These are phyloP conservation scores for Ischnura elegans DNA, from an alignment of 2,888 invertebrate genomes.

Conservation along the genomic window DNA sequence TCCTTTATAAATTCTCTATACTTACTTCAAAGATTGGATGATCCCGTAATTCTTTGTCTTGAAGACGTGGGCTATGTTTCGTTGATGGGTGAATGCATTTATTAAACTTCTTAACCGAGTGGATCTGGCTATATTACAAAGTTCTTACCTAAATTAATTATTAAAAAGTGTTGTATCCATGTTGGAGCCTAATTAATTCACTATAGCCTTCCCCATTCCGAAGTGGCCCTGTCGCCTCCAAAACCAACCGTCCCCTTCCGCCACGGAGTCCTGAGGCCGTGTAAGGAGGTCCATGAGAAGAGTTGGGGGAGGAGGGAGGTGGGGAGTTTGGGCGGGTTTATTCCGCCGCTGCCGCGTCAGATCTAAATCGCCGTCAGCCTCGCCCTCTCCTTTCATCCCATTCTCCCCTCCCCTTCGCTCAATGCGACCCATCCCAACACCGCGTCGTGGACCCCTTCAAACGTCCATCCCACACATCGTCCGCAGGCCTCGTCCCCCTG, in stretches of 20 bases:
- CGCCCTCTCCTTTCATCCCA: not conserved
- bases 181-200: not conserved
- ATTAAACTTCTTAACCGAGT: too few species aligned
- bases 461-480: not conserved
- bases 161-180: too few species aligned
- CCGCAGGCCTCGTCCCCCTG: not conserved
- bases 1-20: too few species aligned
- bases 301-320: not conserved
- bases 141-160: too few species aligned
- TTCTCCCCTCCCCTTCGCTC: not conserved
- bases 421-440: not conserved
- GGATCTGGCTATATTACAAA: too few species aligned
- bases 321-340: not conserved
- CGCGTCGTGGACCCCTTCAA: not conserved
- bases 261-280: not conserved
- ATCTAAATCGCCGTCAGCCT: slow-evolving; percentile 33
- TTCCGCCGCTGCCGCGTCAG: not conserved
- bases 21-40: too few species aligned
- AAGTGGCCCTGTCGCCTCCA: not conserved
- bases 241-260: not conserved
- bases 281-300: not conserved
- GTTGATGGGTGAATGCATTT: too few species aligned
- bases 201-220: not conserved
- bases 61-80: too few species aligned
- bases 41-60: too few species aligned